Evolutionary conservation across 2,113 vertebrate species (phyloP).

Genomic region (Rhineura floridana): DNA sequence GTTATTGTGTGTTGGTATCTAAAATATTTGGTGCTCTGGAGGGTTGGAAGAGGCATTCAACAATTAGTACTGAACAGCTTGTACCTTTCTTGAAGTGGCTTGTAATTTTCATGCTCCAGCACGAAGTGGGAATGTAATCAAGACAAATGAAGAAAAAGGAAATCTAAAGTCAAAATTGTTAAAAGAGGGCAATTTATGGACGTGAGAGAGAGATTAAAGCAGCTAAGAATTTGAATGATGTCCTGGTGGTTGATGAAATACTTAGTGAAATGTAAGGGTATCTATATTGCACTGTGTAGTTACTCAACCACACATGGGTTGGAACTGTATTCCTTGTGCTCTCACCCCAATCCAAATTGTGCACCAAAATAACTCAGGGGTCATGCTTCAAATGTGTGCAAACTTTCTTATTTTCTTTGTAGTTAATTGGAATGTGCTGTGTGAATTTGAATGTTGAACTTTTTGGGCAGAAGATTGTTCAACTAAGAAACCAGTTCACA

Average conservation of each 20-base stretch:
- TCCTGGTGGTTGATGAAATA: background rate
- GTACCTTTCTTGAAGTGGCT: conserved; percentile 55
- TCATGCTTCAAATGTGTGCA: background rate
- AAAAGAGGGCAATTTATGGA: conserved; percentile 46
- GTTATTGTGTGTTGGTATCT: background rate
- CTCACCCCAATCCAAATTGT: background rate
- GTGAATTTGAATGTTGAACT: background rate
- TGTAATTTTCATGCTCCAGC: conserved; percentile 59
- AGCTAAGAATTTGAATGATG: background rate
- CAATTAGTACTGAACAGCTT: conserved; percentile 53
- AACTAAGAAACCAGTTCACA: background rate
- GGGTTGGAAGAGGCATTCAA: background rate
- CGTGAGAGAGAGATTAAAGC: conserved; percentile 49
- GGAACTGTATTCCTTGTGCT: background rate
- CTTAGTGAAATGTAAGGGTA: background rate
- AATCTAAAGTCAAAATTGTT: background rate
- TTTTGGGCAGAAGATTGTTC: background rate
- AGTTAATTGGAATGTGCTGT: background rate
- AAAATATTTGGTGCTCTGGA: background rate
- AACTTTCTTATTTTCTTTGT: background rate
- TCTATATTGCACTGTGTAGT: background rate
- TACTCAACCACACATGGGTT: conserved; percentile 9
- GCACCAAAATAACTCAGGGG: background rate
- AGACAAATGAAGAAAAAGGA: conserved; percentile 40
- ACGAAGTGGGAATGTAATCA: conserved; percentile 61